Evolutionary conservation across 2,113 vertebrate species (phyloP).

Genomic region (Poicephalus meyeri): DNA sequence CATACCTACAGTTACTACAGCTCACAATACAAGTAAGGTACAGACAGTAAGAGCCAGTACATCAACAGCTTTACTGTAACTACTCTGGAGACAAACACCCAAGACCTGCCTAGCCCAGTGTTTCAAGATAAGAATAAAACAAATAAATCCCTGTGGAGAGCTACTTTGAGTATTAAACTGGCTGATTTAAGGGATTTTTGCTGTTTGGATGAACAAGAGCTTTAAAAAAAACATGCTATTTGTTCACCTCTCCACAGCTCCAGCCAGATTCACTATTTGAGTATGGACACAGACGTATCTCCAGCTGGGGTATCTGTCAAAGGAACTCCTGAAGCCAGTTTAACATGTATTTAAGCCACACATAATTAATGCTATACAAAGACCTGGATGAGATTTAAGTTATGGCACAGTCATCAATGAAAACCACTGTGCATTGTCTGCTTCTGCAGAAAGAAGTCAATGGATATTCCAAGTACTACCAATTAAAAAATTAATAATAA

Average conservation of each 20-base stretch:
- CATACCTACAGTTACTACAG: neutral
- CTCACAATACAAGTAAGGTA: neutral
- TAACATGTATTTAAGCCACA: neutral
- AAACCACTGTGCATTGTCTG: neutral
- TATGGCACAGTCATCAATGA: neutral
- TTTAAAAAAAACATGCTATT: neutral
- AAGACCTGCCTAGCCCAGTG: neutral
- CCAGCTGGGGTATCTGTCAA: neutral
- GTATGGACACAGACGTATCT: neutral
- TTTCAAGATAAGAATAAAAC: neutral
- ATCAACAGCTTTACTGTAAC: neutral
- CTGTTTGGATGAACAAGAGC: neutral
- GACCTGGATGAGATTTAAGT: neutral
- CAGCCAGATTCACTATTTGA: neutral
- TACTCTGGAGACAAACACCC: neutral
- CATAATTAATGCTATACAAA: neutral
- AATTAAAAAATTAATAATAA: neutral
- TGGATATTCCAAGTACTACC: neutral
- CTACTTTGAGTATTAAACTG: neutral
- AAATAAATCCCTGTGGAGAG: neutral
- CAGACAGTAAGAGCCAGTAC: neutral
- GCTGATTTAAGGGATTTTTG: neutral
- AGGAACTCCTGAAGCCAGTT: neutral
- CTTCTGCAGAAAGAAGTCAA: neutral
- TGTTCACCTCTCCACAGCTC: neutral